These are phyloP conservation scores for Acipenser transmontanus DNA, from an alignment of 2,797 vertebrate species.

Conservation along the genomic window DNA sequence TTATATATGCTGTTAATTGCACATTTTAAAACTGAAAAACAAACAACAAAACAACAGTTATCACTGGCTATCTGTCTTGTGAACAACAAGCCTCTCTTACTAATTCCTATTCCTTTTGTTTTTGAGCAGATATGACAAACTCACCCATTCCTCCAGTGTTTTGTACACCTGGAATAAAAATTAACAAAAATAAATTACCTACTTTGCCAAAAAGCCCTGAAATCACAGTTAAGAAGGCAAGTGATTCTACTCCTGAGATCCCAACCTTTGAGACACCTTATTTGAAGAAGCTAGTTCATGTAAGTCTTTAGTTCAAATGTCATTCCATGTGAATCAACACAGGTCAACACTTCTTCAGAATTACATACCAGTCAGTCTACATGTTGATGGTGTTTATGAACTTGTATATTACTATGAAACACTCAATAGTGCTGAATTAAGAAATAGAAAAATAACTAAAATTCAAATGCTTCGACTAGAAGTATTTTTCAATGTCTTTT, in stretches of 20 bases:
- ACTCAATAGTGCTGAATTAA: no score
- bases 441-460: no score
- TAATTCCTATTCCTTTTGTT: slow-evolving; percentile 2
- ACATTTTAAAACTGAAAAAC: background rate
- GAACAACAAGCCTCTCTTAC: background rate
- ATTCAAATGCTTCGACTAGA: no score
- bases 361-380: no score
- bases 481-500: no score
- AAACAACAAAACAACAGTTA: background rate
- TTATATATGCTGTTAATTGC: no score
- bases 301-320: slow-evolving; percentile 26
- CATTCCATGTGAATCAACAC: no score
- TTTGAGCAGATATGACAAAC: slow-evolving; percentile 36
- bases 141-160: slow-evolving; percentile 69
- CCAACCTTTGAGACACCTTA: slow-evolving; percentile 60
- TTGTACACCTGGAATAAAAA: slow-evolving; percentile 69
- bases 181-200: slow-evolving; percentile 38
- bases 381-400: no score
- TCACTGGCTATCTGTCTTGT: background rate
- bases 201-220: slow-evolving; percentile 27
- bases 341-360: no score
- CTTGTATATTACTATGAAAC: no score
- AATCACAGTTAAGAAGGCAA: slow-evolving; percentile 8
- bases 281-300: slow-evolving; percentile 49
- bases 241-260: slow-evolving; percentile 41